phyloP scores from a whole-genome alignment of 2,888 invertebrate species.

The Labia minor region DNA sequence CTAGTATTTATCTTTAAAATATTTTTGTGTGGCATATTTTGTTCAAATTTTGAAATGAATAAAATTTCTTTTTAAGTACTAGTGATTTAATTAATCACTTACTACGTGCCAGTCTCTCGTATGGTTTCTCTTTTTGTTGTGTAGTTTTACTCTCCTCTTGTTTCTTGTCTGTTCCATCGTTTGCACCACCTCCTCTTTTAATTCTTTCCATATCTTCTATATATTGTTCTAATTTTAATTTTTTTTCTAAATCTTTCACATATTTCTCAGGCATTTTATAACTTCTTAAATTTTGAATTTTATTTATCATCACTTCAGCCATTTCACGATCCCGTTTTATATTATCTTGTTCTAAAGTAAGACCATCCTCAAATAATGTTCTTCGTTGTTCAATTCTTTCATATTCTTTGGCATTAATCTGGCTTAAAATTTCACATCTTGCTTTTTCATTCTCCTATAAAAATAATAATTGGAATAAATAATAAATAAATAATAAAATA shows the following conservation, averaged over 20 bases:
- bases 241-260: conserved; percentile 41
- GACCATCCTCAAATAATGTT: conserved; percentile 54
- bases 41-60: too few species aligned
- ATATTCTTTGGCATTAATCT: conserved; percentile 55
- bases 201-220: not conserved
- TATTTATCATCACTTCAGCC: conserved; percentile 41
- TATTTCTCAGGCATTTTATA: conserved; percentile 47
- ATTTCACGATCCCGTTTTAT: conserved; percentile 45
- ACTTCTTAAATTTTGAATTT: conserved; percentile 46
- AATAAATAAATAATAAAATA: not conserved
- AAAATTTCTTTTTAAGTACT: too few species aligned
- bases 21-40: too few species aligned
- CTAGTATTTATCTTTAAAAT: too few species aligned
- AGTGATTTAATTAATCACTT: too few species aligned
- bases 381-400: conserved; percentile 50
- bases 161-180: not conserved
- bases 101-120: too few species aligned
- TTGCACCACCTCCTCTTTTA: not conserved
- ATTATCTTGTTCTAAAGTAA: conserved; percentile 49
- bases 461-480: not conserved
- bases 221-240: conserved; percentile 19
- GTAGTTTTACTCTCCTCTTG: too few species aligned
- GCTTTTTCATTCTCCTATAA: conserved; percentile 36
- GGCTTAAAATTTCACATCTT: conserved; percentile 51
- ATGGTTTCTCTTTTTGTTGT: too few species aligned